A percentile compares a stretch with the other conserved stretches of the same genome.
Evolutionary conservation across 2,888 invertebrate genomes (phyloP).

Genomic region (Trachelus tabidus): DNA sequence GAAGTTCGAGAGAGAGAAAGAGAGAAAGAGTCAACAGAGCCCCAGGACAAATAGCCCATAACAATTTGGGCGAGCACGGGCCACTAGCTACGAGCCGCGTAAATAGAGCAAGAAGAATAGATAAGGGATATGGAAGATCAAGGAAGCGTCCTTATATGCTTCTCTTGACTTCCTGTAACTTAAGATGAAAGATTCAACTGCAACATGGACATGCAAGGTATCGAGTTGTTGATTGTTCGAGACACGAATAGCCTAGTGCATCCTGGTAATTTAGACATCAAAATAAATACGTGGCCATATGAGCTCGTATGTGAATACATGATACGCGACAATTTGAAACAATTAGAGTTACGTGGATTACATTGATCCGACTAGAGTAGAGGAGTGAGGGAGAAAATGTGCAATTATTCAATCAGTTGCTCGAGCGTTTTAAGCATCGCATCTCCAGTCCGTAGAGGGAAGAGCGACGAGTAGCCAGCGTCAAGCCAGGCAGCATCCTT

Average conservation of each 20-base stretch:
- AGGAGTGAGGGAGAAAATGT: slow-evolving; percentile 32
- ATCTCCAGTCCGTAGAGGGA: slow-evolving; percentile 20
- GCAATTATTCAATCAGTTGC: slow-evolving; percentile 62
- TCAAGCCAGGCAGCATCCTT: too few relatives aligned
- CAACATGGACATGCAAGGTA: too few relatives aligned
- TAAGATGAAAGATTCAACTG: too few relatives aligned
- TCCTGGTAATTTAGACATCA: too few relatives aligned
- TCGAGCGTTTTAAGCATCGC: slow-evolving; percentile 41
- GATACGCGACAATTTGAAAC: slow-evolving; percentile 43
- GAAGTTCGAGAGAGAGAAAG: slow-evolving; percentile 7
- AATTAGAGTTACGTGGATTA: slow-evolving; percentile 47
- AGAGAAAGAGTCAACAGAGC: slow-evolving; percentile 10
- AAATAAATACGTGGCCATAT: background rate
- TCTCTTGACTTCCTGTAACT: too few relatives aligned
- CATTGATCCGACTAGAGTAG: slow-evolving; percentile 23
- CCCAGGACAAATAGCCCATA: slow-evolving; percentile 18
- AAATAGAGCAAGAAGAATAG: slow-evolving; percentile 9
- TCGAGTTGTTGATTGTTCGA: too few relatives aligned
- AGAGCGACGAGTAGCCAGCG: too few relatives aligned
- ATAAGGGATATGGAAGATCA: too few relatives aligned
- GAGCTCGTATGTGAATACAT: slow-evolving; percentile 2
- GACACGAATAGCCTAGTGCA: too few relatives aligned
- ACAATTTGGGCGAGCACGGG: slow-evolving; percentile 12
- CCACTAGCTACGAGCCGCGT: slow-evolving; percentile 1
- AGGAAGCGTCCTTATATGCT: background rate